phyloP scores from a whole-genome alignment of 2,888 invertebrate species.

The Hermaeophaga mercurialis region DNA sequence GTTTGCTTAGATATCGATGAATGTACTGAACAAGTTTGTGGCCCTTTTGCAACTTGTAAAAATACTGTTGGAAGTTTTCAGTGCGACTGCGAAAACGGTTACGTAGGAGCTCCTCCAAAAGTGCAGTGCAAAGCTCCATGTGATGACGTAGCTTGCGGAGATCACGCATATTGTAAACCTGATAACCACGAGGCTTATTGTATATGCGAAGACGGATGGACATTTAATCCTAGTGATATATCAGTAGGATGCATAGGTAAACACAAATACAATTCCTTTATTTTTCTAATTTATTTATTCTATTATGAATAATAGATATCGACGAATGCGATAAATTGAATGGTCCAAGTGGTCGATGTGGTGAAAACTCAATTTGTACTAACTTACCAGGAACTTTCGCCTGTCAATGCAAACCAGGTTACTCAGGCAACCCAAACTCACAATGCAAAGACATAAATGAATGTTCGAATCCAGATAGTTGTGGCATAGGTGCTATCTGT shows the following conservation, averaged over 20 bases:
- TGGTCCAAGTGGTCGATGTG: slow-evolving; percentile 82
- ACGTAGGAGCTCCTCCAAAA: slow-evolving; percentile 81
- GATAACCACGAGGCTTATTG: slow-evolving; percentile 90
- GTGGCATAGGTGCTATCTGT: slow-evolving; percentile 83
- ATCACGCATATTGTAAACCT: slow-evolving; percentile 87
- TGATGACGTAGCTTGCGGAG: slow-evolving; percentile 87
- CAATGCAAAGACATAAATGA: slow-evolving; percentile 86
- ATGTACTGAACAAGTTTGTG: slow-evolving; percentile 71
- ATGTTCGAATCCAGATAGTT: slow-evolving; percentile 71
- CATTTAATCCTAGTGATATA: slow-evolving; percentile 86
- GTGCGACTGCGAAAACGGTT: slow-evolving; percentile 83
- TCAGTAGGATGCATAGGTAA: slow-evolving; percentile 82
- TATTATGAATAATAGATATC: slow-evolving; percentile 73
- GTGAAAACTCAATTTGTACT: slow-evolving; percentile 79
- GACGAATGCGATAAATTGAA: slow-evolving; percentile 84
- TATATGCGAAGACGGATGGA: slow-evolving; percentile 92
- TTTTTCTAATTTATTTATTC: slow-evolving; percentile 5
- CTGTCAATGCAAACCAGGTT: slow-evolving; percentile 85
- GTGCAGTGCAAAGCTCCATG: slow-evolving; percentile 87
- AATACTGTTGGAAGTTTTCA: slow-evolving; percentile 81
- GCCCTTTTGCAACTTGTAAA: slow-evolving; percentile 75
- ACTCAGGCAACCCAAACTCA: slow-evolving; percentile 81
- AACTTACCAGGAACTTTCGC: slow-evolving; percentile 80
- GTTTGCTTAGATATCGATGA: slow-evolving; percentile 83
- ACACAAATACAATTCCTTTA: slow-evolving; percentile 24